Conservation (phyloP, 2,797 vertebrate genomes). For the Characodon lateralis region DNA sequence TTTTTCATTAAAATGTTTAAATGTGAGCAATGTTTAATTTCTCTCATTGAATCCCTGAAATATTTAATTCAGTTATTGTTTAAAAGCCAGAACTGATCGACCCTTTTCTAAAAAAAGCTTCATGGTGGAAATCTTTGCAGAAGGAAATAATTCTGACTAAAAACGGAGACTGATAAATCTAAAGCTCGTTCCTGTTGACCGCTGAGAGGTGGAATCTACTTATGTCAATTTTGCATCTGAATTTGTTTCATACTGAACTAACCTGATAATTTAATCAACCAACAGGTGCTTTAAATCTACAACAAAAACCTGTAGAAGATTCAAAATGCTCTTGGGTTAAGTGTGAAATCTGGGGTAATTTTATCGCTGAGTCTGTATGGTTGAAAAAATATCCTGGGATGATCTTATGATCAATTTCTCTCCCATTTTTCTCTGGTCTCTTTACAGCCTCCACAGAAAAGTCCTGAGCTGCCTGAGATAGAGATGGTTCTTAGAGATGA, state of each 20-base stretch:
- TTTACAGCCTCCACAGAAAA: conserved; percentile 9
- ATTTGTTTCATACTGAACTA: neutral
- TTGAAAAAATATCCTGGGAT: neutral
- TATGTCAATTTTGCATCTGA: neutral
- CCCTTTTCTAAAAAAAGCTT: too few species aligned
- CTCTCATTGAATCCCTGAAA: too few species aligned
- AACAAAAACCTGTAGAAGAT: neutral
- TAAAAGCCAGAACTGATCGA: too few species aligned
- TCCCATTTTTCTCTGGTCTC: neutral
- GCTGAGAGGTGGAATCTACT: neutral
- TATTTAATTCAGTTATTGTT: too few species aligned
- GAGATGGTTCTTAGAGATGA: conserved; percentile 10
- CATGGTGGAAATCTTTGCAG: too few species aligned
- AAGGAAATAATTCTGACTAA: too few species aligned
- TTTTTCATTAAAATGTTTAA: too few species aligned
- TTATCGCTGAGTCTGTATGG: neutral
- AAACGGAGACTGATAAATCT: neutral
- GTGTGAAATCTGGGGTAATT: neutral
- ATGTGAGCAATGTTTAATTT: too few species aligned
- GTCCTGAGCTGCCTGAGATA: conserved; percentile 18
- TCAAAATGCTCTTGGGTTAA: neutral
- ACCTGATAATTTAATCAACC: neutral
- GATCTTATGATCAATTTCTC: neutral
- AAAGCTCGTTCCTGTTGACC: neutral
- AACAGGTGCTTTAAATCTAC: neutral